Base-by-base conservation (phyloP, 2,113 vertebrate species). In the Eublepharis macularius region DNA sequence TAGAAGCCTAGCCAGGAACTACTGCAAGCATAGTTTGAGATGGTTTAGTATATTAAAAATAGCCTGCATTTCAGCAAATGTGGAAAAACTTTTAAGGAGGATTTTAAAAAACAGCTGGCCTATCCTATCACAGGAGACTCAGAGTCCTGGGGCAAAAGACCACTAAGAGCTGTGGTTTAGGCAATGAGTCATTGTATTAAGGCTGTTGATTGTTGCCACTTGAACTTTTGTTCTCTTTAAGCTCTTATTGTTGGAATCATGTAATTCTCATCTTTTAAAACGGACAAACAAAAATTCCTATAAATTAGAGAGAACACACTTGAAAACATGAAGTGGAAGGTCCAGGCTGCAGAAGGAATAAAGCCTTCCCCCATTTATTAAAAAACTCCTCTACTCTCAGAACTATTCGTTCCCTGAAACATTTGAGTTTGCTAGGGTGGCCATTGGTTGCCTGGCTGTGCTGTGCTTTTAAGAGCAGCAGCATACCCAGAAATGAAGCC, bases 61-160 rank as follows among this genome's bases (percentile, higher is more conserved):
- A 36, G 9, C 39, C 57, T 14, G 5, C 34, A 47, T 86, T 80
- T 80, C 32, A 49, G 73, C 54, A 86, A 86, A 86, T 86, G 77
- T 80, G 77, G 84, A 80, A 85, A 85, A 80, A 49, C 68, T 39
- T 60, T 85, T 85, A 80, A 60, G 43, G 43, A 83, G 65, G 36
- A 41, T 77, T 78, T n/a, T 60, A 5, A 43, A 80, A 85, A 74
- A 36, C 36, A 43, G 19, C 43, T 32, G 41, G 79, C 32, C 66
- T 60, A 45, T 45, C 32, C 66, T 60, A 45, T 45, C 24, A 72
- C 10, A 36, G 43, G 49, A 60, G 43, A 13, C 13, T 63, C 34
- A 36, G n/a, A 74, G 41, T 80, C 26, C 10, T 6, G 6, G 39
- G 75, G 29, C 4, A 32, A 72, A 70, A 45, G n/a, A 29, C 47